Percentiles rank a stretch among this genome's conserved stretches.
Evolutionary conservation across 2,888 invertebrate genomes (phyloP).

Genomic region (Priocnemis perturbator): DNA sequence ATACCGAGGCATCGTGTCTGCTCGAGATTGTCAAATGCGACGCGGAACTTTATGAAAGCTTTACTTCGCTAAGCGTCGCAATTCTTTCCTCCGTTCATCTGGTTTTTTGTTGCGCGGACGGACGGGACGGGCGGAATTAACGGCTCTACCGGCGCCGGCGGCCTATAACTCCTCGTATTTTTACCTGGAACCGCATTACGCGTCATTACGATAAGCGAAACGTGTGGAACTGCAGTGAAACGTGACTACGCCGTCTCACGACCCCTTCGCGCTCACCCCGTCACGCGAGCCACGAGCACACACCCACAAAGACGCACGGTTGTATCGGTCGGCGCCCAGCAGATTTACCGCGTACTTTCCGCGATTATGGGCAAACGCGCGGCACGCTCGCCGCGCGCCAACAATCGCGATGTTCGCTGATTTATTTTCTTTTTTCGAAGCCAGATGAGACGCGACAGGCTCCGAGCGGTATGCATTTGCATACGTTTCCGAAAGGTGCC

Average conservation of each 20-base stretch:
- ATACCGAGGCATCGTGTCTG: too few relatives aligned
- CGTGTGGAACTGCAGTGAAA: constrained; percentile 17
- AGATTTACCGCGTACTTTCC: constrained; percentile 42
- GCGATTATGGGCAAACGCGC: constrained; percentile 45
- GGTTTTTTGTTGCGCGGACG: too few relatives aligned
- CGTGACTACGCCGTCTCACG: constrained; percentile 35
- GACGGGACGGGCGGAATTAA: too few relatives aligned
- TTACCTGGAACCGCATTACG: too few relatives aligned
- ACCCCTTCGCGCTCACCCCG: too few relatives aligned
- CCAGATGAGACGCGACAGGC: constrained; percentile 4
- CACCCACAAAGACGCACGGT: neutral
- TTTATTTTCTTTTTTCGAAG: neutral
- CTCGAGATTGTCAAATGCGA: too few relatives aligned
- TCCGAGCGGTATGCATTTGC: constrained; percentile 35
- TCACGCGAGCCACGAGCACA: too few relatives aligned
- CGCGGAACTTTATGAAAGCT: too few relatives aligned
- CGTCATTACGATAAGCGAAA: constrained; percentile 4
- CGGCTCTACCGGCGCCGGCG: too few relatives aligned
- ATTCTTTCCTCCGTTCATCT: too few relatives aligned
- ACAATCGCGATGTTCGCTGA: neutral
- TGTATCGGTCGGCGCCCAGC: constrained; percentile 17
- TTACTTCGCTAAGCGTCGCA: too few relatives aligned
- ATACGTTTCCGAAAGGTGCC: constrained; percentile 36
- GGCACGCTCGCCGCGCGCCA: constrained; percentile 3
- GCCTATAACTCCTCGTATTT: too few relatives aligned